Evolutionary conservation across 2,797 vertebrate species (phyloP), one percentile per base, ranked within the genome.

Genomic region (Pangasius djambal): DNA sequence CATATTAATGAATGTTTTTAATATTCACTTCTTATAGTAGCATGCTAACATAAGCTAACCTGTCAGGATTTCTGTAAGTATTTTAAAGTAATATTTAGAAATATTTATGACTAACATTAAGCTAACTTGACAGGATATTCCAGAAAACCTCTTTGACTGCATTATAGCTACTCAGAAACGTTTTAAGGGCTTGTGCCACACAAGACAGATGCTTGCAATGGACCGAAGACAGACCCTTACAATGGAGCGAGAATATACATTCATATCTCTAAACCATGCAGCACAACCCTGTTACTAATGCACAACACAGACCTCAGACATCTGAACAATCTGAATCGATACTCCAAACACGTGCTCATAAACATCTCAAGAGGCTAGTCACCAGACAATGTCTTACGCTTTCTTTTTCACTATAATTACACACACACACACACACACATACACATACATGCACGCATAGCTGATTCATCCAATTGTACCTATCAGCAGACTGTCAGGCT

Each of bases 391-490:
- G 13, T 37, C n/a, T 55, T 48, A 61, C 59, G 55, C 79, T 65
- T 82, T 28, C 69, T 50, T 16, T 16, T 20, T 70, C 34, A 12
- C 77, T 50, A 20, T 37, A 65, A 65, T 83, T 15, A 9, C n/a
- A 50, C 84, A 20, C 63, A 48, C 87, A 69, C 40, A 86, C 28
- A 78, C 12, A 78, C 9, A 48, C n/a, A 81, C 16, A 79, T 13
- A 52, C 72, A 75, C 8, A 50, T 3, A 44, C 72, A 34, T 16
- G 34, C 31, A 82, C 16, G 18, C 87, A 83, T 50, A 78, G 52
- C n/a, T 81, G 75, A 85, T 86, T 75, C 61, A 87, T 67, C 18
- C 44, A 87, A 16, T 87, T 85, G 67, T 48, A 44, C 48, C n/a
- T 55, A 88, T 86, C 70, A 83, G 84, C 40, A 69, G 65, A 10